Conservation (phyloP, 1,140 invertebrate species). For the Zelostemma sp. region DNA sequence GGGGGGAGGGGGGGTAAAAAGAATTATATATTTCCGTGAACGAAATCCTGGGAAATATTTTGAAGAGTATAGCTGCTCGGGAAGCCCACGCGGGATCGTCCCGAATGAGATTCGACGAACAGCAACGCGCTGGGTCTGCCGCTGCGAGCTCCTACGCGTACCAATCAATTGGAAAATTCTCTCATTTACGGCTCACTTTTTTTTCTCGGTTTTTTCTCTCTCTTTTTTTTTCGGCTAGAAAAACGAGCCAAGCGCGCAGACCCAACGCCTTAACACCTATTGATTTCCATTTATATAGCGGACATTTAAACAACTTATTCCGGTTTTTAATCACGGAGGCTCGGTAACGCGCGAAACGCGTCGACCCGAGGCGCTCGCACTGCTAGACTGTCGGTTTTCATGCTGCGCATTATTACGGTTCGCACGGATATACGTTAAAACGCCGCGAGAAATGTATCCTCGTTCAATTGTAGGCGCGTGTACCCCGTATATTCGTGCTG, state of each 20-base stretch:
- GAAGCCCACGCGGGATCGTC: constrained; percentile 22
- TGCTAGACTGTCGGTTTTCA: constrained; percentile 71
- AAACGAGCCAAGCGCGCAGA: constrained; percentile 32
- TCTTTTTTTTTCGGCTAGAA: too few relatives aligned
- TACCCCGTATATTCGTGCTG: constrained; percentile 63
- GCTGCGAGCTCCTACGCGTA: too few relatives aligned
- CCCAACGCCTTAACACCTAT: constrained; percentile 65
- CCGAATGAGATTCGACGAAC: constrained; percentile 38
- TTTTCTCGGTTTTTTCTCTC: too few relatives aligned
- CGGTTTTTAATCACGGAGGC: constrained; percentile 72
- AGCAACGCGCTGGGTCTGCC: constrained; percentile 55
- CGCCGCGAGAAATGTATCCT: too few relatives aligned
- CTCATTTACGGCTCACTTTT: too few relatives aligned
- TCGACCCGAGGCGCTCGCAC: constrained; percentile 69
- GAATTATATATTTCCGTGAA: constrained; percentile 64
- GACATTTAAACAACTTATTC: constrained; percentile 72
- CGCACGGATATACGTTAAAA: constrained; percentile 65
- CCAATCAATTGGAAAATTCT: too few relatives aligned
- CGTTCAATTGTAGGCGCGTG: constrained; percentile 40
- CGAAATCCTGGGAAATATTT: constrained; percentile 65
- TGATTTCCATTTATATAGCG: constrained; percentile 69
- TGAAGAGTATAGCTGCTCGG: constrained; percentile 58
- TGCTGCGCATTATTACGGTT: constrained; percentile 70
- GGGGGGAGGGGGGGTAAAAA: too few relatives aligned
- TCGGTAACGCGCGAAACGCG: constrained; percentile 67